Conservation (phyloP, 2,797 vertebrate genomes). For the Thaleichthys pacificus region DNA sequence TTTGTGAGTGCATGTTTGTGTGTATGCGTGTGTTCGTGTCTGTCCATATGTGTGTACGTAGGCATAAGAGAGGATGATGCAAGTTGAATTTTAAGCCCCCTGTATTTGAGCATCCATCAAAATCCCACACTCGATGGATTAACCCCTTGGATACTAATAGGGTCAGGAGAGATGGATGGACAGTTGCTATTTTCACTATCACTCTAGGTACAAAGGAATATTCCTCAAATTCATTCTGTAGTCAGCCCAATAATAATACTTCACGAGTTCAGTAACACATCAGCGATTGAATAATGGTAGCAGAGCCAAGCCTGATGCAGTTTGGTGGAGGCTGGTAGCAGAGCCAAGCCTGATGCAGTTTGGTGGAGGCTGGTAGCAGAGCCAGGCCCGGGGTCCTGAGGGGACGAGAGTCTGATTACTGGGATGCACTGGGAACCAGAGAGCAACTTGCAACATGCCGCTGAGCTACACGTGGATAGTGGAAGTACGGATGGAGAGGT, state of each 20-base stretch:
- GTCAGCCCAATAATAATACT: not conserved
- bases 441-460: no score
- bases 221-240: not conserved
- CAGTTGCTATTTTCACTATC: conserved; percentile 25
- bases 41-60: conserved; percentile 39
- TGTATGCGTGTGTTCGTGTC: conserved; percentile 22
- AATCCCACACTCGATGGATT: conserved; percentile 62
- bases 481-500: no score
- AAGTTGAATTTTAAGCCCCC: conserved; percentile 70
- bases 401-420: no score
- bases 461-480: no score
- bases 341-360: no score
- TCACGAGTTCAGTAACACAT: no score
- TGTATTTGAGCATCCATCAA: conserved; percentile 66
- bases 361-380: no score
- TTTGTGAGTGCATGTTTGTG: conserved; percentile 40
- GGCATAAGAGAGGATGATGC: conserved; percentile 52
- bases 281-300: no score
- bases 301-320: no score
- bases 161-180: conserved; percentile 30
- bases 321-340: no score
- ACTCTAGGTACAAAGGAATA: not conserved
- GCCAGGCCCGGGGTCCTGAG: no score
- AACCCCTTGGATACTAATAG: conserved; percentile 48
- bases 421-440: no score